Base-by-base conservation (phyloP, 2,888 invertebrate genomes). In the Agrenia bidenticulata region DNA sequence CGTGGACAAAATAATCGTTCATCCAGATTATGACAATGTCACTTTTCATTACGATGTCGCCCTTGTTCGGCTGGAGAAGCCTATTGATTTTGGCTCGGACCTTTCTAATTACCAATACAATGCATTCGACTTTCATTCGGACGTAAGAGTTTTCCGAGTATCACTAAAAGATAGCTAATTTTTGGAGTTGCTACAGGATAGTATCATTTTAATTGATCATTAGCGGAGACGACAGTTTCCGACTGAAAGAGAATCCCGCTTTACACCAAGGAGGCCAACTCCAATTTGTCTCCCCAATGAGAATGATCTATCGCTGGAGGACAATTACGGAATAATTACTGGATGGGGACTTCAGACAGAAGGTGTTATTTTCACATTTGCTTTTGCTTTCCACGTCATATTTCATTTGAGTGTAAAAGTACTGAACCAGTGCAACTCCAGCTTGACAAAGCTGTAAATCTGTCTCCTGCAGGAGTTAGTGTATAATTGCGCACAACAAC, bases 291-390 rank as follows among this genome's bases (percentile, higher is more conserved):
- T 75, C 21, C 69, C 74, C 15, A n/a, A 64, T 7, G 61, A 41
- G n/a, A 60, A 37, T 17, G 49, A 62, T 37, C 26, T 26, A n/a
- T 50, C 42, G 39, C 61, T 64, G 15, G 63, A 64, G 21, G 67
- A 68, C 41, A 57, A 60, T 19, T 66, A 63, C 26, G 74, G 57
- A 7, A 50, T 70, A 13, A 73, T 75, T 13, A 73, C 74, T 1
- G 74, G 74, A 11, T 75, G 71, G 69, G 74, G 74, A 15, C 65
- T 73, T 24, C 65, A 70, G 7, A 62, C 64, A 53, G 74, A 75
- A 73, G 72, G 72, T 71, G 57, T 17, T 15, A 15, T 17, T 17
- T 26, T 53, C 15, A 15, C 24, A n/a, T n/a, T n/a, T n/a, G n/a
- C n/a, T n/a, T n/a, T n/a, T n/a, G n/a, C n/a, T n/a, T n/a, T n/a